phyloP scores from a whole-genome alignment of 2,797 vertebrate genomes.

The Setipinna tenuifilis region DNA sequence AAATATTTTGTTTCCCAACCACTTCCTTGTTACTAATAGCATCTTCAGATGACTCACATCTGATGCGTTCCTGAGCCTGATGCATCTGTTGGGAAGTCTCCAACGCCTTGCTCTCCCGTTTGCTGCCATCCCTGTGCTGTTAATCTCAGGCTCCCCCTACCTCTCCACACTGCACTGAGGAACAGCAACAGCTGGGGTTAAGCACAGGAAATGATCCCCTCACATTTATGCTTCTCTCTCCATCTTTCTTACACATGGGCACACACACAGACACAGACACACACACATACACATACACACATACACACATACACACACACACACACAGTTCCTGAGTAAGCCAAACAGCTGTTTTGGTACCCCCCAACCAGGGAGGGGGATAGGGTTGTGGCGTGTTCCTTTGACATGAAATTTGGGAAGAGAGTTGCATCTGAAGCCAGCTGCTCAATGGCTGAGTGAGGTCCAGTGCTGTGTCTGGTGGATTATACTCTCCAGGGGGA shows the following conservation, averaged over 20 bases:
- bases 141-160: background rate
- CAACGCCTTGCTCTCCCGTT: background rate
- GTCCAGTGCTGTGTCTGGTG: conserved; percentile 47
- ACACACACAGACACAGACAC: background rate
- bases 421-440: background rate
- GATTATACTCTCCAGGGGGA: conserved; percentile 21
- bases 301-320: background rate
- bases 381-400: background rate
- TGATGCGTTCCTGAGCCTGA: conserved; percentile 31
- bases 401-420: background rate
- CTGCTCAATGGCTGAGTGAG: conserved; percentile 40
- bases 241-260: background rate
- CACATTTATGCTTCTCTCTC: background rate
- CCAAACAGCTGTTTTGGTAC: conserved; percentile 7
- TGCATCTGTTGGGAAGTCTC: conserved; percentile 37
- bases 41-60: conserved; percentile 35
- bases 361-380: background rate
- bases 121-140: background rate
- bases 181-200: conserved; percentile 46
- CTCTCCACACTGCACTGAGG: conserved; percentile 32
- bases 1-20: conserved; percentile 32
- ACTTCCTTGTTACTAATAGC: conserved; percentile 44
- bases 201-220: conserved; percentile 23
- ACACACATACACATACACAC: background rate
- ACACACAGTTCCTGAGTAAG: conserved; percentile 21